Base-by-base conservation (phyloP, 2,888 invertebrate genomes). In the Drosophila cognata region DNA sequence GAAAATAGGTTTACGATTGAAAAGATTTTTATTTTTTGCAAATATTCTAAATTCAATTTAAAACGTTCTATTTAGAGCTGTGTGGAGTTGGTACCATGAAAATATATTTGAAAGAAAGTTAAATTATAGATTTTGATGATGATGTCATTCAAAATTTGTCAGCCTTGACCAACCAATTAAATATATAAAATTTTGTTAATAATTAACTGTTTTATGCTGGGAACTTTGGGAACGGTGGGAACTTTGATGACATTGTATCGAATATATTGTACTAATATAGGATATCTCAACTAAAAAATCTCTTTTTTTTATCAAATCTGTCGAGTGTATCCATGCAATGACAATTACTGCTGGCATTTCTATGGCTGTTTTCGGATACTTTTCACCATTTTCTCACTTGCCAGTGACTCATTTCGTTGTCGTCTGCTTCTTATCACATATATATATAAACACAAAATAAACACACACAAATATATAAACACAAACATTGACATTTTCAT, bases 321-420 rank as follows among this genome's bases (percentile, higher is more conserved):
- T 31, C 36, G 51, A 52, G 11, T 57, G 68, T 50, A 18, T 41
- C 33, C 35, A 21, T 46, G 28, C 46, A 55, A 56, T 46, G 35
- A 5, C 62, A 43, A 76, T 71, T 28, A 48, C 52, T 53, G 43
- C 35, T 38, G 52, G 43, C 52, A 62, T 69, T 74, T 74, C 58
- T 59, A 62, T 46, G 61, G 61, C 77, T 59, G 53, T 69, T 76
- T 41, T 28, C 33, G 36, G 69, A 35, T 52, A 58, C 52, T 48
- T 59, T 59, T 59, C 38, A 67, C 59, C 46, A 57, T 71, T 68
- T 79, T 57, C 74, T 57, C 68, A 57, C 67, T 67, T 71, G 73
- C 52, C 55, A 61, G 66, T 74, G 77, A 85, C 60, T 82, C 82
- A 82, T 82, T 55, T 64, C 71, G 62, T 57, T 70, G 80, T 76